Base-by-base conservation (phyloP, 2,797 vertebrate genomes). In the Sebastes wilsoni region DNA sequence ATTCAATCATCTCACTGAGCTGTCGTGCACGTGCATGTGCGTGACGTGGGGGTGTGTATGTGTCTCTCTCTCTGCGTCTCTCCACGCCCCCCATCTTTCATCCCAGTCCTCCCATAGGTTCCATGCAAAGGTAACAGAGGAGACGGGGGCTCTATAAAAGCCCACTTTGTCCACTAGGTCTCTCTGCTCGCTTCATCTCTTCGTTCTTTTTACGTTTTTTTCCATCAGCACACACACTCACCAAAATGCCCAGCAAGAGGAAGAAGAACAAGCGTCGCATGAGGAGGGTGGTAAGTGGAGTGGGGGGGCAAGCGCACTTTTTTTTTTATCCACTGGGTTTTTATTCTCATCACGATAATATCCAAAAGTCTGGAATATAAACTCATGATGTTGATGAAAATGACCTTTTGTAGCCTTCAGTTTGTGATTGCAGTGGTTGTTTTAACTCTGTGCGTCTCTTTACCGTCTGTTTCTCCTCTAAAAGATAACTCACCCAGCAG, bases 211-310 rank as follows among this genome's bases (percentile, higher is more conserved):
- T 49, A 49, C 42, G 23, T 68, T 58, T 46, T 46, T 68, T 58
- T 38, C 14, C 69, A 38, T 9, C 88, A 75, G 20, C 58, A 16
- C 27, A 5, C 84, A 46, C 16, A 46, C 38, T 14, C 16, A 60
- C 11, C 82, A 92, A 92, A 64, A 96, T 96, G 95, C 95, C 95
- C 36, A 95, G 95, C 94, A 96, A 93, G 85, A 93, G 92, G 75
- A 96, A 95, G 94, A 96, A 94, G 94, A 95, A 96, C 87, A 94
- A 88, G 87, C 94, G 95, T 42, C 94, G 94, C 84, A 93, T 93
- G 94, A 93, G 87, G 73, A 94, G 90, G 84, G 92, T 89, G 91
- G 95, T 96, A 85, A 94, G 94, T 93, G 69, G 2, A 42, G 38
- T 42, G 32, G 13, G 36, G 32, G 8, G 34, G 10, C 10, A 36